These are phyloP conservation scores for Tipula confusa DNA, from an alignment of 2,888 invertebrate genomes.

Conservation along the genomic window DNA sequence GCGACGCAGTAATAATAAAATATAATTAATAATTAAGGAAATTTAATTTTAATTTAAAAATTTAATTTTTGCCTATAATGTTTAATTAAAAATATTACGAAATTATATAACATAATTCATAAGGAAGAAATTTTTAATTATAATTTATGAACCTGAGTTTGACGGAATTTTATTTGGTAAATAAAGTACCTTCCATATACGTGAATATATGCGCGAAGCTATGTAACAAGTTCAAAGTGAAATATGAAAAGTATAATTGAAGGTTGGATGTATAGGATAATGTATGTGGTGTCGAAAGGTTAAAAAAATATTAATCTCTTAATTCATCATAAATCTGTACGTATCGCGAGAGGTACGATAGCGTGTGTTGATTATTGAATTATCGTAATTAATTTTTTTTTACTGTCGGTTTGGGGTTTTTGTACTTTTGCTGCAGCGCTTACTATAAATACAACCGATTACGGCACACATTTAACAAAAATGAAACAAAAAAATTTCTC, in stretches of 20 bases:
- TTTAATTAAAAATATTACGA: background rate
- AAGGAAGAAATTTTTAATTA: conserved; percentile 3
- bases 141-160: background rate
- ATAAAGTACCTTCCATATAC: too few species aligned
- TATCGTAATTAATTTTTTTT: background rate
- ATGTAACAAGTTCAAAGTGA: conserved; percentile 26
- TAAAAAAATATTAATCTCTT: background rate
- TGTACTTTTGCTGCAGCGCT: background rate
- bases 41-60: background rate
- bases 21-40: background rate
- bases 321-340: background rate
- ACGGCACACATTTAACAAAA: background rate
- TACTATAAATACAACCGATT: background rate
- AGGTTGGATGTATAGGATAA: background rate
- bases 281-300: background rate
- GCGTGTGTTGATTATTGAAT: background rate
- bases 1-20: background rate
- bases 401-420: background rate
- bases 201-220: background rate
- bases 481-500: background rate
- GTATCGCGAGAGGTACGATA: background rate
- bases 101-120: background rate
- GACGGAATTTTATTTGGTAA: background rate
- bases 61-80: background rate
- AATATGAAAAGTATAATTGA: background rate